phyloP scores from a whole-genome alignment of 2,888 invertebrate species.

The Philereme vetulata region DNA sequence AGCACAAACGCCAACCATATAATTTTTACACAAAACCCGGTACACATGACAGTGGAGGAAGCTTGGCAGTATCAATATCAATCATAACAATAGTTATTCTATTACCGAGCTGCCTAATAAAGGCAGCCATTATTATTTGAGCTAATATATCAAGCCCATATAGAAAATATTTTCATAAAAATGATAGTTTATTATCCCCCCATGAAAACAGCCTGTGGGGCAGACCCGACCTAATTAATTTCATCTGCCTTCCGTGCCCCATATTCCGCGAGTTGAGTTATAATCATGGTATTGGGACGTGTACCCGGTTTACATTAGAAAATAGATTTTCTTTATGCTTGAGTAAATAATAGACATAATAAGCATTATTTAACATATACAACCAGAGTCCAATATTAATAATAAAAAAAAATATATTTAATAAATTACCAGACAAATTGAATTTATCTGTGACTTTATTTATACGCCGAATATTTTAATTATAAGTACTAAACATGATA shows the following conservation, averaged over 20 bases:
- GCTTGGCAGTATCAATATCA: neutral
- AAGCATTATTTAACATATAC: too few relatives aligned
- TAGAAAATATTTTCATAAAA: constrained; percentile 36
- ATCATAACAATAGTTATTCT: constrained; percentile 15
- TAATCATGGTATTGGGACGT: constrained; percentile 30
- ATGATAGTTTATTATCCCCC: constrained; percentile 38
- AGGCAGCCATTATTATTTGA: constrained; percentile 22
- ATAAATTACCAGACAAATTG: too few relatives aligned
- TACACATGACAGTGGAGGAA: neutral
- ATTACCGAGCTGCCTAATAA: constrained; percentile 18
- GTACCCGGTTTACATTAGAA: constrained; percentile 11
- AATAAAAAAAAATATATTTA: too few relatives aligned
- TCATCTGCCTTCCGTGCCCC: constrained; percentile 37
- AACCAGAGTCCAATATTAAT: too few relatives aligned
- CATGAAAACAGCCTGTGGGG: constrained; percentile 37
- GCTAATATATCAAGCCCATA: constrained; percentile 27
- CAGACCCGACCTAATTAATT: constrained; percentile 41
- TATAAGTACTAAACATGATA: too few relatives aligned
- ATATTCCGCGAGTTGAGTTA: constrained; percentile 33
- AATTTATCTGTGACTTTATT: too few relatives aligned
- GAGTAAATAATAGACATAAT: too few relatives aligned
- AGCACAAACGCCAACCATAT: neutral
- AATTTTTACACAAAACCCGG: neutral
- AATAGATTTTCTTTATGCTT: constrained; percentile 5
- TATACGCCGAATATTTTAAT: too few relatives aligned